Percentiles rank a stretch among this genome's conserved stretches.
These are phyloP conservation scores for Aspidapion aeneum DNA, from an alignment of 2,888 invertebrate species.

Conservation along the genomic window DNA sequence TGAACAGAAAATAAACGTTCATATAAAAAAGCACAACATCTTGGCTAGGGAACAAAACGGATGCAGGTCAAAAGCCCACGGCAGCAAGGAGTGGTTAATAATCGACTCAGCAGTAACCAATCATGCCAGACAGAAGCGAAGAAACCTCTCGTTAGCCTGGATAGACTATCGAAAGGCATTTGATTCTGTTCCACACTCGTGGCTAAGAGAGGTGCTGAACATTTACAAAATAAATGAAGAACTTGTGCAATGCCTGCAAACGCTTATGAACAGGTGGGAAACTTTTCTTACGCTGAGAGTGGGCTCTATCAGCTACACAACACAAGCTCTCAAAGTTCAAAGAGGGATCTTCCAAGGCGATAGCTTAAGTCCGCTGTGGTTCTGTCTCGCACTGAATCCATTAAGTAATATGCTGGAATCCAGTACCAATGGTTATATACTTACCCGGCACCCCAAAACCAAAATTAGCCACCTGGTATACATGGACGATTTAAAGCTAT, in stretches of 20 bases:
- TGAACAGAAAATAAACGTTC: neutral
- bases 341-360: neutral
- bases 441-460: neutral
- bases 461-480: neutral
- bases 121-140: too few relatives aligned
- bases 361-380: neutral
- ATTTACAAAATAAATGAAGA: neutral
- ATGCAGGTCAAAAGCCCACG: neutral
- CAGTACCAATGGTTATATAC: neutral
- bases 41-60: neutral
- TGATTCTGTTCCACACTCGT: neutral
- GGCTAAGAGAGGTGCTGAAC: neutral
- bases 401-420: neutral
- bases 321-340: neutral
- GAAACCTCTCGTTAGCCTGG: too few relatives aligned
- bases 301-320: neutral
- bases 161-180: neutral
- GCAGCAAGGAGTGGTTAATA: neutral
- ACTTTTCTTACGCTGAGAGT: neutral
- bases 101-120: too few relatives aligned
- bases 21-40: neutral
- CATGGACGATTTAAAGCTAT: neutral
- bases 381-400: neutral
- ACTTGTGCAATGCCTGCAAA: neutral
- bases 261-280: neutral